Conservation (phyloP, 1,140 invertebrate species). For the Drosophila bocki region DNA sequence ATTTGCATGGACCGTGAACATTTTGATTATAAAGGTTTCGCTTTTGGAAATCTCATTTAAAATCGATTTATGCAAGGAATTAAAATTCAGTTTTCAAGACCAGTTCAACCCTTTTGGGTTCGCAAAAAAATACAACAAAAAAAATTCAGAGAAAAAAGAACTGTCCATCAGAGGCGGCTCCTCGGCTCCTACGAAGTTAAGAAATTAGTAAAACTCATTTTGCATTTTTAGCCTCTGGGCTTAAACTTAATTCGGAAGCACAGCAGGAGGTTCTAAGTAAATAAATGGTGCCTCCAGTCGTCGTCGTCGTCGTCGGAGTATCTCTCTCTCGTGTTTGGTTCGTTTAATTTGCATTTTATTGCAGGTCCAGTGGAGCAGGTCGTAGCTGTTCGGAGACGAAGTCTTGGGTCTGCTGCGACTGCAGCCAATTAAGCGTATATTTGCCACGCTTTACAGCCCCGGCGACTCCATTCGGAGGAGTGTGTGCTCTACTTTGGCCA, state of each 20-base stretch:
- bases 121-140: background rate
- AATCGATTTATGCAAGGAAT: slow-evolving; percentile 84
- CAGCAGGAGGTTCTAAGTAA: slow-evolving; percentile 85
- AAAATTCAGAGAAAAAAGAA: background rate
- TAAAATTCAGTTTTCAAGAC: slow-evolving; percentile 71
- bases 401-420: slow-evolving; percentile 35
- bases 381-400: no score
- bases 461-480: background rate
- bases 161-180: slow-evolving; percentile 68
- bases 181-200: slow-evolving; percentile 62
- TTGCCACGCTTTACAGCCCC: slow-evolving; percentile 81
- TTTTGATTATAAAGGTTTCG: slow-evolving; percentile 65
- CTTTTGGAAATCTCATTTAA: slow-evolving; percentile 80
- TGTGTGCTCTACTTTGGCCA: slow-evolving; percentile 69
- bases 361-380: slow-evolving; percentile 28
- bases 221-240: slow-evolving; percentile 85
- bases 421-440: slow-evolving; percentile 84
- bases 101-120: slow-evolving; percentile 25
- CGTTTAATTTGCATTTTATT: slow-evolving; percentile 85
- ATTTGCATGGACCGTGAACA: slow-evolving; percentile 56
- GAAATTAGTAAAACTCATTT: slow-evolving; percentile 85
- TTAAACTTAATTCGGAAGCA: slow-evolving; percentile 85
- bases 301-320: background rate
- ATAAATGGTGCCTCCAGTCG: slow-evolving; percentile 75
- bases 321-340: slow-evolving; percentile 31